phyloP scores from a whole-genome alignment of 2,888 invertebrate species.

The Siphlonurus alternatus region DNA sequence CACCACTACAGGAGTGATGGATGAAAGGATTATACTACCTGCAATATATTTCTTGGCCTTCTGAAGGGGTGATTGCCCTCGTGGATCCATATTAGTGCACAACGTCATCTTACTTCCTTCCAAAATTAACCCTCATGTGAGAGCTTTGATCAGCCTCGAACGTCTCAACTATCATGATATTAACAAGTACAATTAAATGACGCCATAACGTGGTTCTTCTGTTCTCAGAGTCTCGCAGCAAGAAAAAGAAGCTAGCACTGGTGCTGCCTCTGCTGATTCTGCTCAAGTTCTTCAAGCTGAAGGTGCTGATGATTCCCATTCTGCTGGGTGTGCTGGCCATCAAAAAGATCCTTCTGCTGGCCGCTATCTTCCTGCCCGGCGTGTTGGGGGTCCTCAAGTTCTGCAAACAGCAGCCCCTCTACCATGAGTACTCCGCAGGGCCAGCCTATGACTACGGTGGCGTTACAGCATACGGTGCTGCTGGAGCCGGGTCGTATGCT shows the following conservation, averaged over 20 bases:
- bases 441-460: constrained; percentile 5
- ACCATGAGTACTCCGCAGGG: neutral
- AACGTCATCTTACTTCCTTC: no score
- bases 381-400: constrained; percentile 30
- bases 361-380: constrained; percentile 40
- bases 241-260: constrained; percentile 14
- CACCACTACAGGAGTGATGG: no score
- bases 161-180: no score
- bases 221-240: constrained; percentile 6
- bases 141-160: no score
- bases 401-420: constrained; percentile 19
- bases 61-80: no score
- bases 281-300: constrained; percentile 27
- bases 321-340: constrained; percentile 43
- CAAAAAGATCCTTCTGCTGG: constrained; percentile 44
- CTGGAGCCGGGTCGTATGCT: constrained; percentile 1
- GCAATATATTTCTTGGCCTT: no score
- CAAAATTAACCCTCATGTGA: no score
- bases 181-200: no score
- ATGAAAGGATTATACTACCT: no score
- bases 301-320: constrained; percentile 41
- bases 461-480: constrained; percentile 2
- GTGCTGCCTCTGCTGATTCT: constrained; percentile 20
- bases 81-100: no score
- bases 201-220: no score